Conservation (phyloP, 2,113 vertebrate genomes). For the Phyllopteryx taeniolatus region DNA sequence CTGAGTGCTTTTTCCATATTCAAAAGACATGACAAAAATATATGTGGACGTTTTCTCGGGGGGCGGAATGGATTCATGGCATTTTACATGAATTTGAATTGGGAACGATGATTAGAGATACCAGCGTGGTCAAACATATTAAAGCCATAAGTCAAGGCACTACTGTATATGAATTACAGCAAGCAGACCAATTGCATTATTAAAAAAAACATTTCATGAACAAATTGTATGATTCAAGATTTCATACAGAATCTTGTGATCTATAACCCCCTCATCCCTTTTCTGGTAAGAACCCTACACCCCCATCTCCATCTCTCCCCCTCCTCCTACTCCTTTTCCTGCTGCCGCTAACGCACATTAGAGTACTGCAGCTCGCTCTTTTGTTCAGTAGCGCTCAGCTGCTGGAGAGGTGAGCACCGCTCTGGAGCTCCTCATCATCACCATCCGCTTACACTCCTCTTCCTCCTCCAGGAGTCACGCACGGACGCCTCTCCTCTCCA, state of each 20-base stretch:
- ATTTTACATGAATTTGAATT: not conserved
- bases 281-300: not conserved
- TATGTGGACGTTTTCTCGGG: not conserved
- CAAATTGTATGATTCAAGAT: not conserved
- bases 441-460: constrained; percentile 8
- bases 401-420: constrained; percentile 69
- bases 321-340: constrained; percentile 4
- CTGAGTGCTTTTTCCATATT: constrained; percentile 6
- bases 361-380: constrained; percentile 68
- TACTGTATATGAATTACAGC: constrained; percentile 30
- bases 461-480: constrained; percentile 18
- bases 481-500: constrained; percentile 6
- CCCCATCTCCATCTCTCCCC: not conserved
- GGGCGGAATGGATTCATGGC: constrained; percentile 3
- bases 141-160: not conserved
- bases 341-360: constrained; percentile 29
- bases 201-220: constrained; percentile 31
- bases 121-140: not conserved
- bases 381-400: constrained; percentile 76
- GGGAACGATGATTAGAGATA: not conserved
- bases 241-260: constrained; percentile 19
- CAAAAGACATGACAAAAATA: too few relatives aligned
- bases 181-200: constrained; percentile 13
- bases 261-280: constrained; percentile 7
- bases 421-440: constrained; percentile 46